phyloP scores from a whole-genome alignment of 1,140 invertebrate genomes.

The Oscheius sp. region DNA sequence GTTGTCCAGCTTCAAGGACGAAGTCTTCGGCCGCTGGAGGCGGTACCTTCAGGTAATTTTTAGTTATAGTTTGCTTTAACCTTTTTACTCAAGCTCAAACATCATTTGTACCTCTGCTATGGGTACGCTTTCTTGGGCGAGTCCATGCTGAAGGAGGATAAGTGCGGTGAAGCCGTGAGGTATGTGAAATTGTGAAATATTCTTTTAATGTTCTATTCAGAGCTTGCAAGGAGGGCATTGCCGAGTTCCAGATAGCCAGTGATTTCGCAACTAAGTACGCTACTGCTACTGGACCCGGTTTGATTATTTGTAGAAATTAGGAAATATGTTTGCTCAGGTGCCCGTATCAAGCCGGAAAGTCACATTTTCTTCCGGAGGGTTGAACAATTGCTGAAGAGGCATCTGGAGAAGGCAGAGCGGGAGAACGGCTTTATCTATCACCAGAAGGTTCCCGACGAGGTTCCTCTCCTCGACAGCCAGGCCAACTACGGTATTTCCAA shows the following conservation, averaged over 20 bases:
- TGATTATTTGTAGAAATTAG: constrained; percentile 21
- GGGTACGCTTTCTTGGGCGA: constrained; percentile 72
- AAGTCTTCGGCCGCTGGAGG: constrained; percentile 70
- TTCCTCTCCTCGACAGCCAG: constrained; percentile 69
- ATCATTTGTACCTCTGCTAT: constrained; percentile 70
- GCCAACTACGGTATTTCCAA: constrained; percentile 72
- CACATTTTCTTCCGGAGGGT: constrained; percentile 71
- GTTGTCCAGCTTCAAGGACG: constrained; percentile 66
- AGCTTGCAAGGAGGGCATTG: constrained; percentile 68
- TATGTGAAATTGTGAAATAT: no score
- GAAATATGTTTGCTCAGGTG: constrained; percentile 50
- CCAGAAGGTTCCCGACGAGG: constrained; percentile 69
- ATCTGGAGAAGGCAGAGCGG: constrained; percentile 72
- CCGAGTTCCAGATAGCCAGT: constrained; percentile 67
- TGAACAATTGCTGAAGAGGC: constrained; percentile 68
- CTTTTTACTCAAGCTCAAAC: no score
- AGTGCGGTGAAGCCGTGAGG: constrained; percentile 74
- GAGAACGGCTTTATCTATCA: constrained; percentile 76
- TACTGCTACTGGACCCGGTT: constrained; percentile 67
- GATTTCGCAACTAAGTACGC: constrained; percentile 69
- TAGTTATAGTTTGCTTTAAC: no score
- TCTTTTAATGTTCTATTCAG: no score
- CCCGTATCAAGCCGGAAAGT: constrained; percentile 68
- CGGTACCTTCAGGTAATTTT: constrained; percentile 74
- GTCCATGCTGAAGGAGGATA: constrained; percentile 68